phyloP scores from a whole-genome alignment of 2,888 invertebrate genomes.

The Protodeltote pygarga region DNA sequence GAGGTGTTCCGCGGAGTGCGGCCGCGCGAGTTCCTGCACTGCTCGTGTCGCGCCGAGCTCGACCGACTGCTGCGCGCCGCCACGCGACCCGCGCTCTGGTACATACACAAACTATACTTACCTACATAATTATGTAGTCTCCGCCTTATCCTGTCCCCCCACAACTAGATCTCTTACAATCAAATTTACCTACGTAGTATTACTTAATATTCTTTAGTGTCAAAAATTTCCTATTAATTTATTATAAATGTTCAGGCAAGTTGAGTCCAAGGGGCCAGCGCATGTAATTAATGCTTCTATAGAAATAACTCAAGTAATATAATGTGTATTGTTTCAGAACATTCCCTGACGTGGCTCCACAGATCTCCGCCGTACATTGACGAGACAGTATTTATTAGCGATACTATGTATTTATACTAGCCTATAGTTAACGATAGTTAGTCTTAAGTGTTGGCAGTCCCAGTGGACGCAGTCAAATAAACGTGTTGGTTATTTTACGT shows the following conservation, averaged over 20 bases:
- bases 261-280: too few species aligned
- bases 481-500: slow-evolving; percentile 55
- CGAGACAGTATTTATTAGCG: slow-evolving; percentile 62
- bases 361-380: slow-evolving; percentile 43
- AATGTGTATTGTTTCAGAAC: slow-evolving; percentile 27
- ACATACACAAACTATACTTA: slow-evolving; percentile 1
- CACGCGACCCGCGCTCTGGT: slow-evolving; percentile 9
- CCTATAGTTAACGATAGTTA: slow-evolving; percentile 44
- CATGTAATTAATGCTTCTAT: too few species aligned
- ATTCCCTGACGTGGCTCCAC: background rate
- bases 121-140: too few species aligned
- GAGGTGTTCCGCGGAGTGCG: slow-evolving; percentile 90
- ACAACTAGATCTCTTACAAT: too few species aligned
- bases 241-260: too few species aligned
- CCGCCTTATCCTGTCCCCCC: too few species aligned
- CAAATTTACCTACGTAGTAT: too few species aligned
- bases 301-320: too few species aligned
- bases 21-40: slow-evolving; percentile 89
- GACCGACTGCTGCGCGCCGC: slow-evolving; percentile 67
- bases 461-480: slow-evolving; percentile 49
- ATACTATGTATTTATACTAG: slow-evolving; percentile 57
- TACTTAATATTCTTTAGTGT: too few species aligned
- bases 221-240: too few species aligned
- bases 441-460: slow-evolving; percentile 38
- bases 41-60: slow-evolving; percentile 69